Evolutionary conservation across 2,113 vertebrate genomes (phyloP).

Genomic region (Tretioscincus oriximinensis): DNA sequence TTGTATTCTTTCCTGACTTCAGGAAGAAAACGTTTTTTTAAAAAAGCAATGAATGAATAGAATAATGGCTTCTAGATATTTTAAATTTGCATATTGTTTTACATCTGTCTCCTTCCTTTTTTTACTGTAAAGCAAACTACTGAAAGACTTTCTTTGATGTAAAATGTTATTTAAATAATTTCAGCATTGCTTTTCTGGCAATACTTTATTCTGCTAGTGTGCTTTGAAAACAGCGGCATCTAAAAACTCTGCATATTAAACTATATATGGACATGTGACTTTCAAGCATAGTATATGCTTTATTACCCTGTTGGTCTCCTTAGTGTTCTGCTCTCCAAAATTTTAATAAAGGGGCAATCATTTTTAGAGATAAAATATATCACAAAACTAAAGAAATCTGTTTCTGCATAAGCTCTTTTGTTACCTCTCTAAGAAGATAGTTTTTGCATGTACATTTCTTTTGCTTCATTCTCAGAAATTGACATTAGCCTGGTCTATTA

Average conservation of each 20-base stretch:
- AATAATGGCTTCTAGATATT: background rate
- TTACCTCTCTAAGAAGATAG: slow-evolving; percentile 39
- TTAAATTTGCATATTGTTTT: background rate
- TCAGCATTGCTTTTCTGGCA: background rate
- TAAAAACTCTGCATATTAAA: background rate
- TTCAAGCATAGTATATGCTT: slow-evolving; percentile 56
- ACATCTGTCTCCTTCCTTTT: background rate
- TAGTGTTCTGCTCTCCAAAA: slow-evolving; percentile 10
- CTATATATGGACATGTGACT: background rate
- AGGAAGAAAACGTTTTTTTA: background rate
- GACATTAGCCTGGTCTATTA: slow-evolving; percentile 57
- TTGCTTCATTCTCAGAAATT: slow-evolving; percentile 30
- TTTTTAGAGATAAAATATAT: slow-evolving; percentile 38
- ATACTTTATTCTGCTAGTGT: background rate
- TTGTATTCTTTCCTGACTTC: background rate
- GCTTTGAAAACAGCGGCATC: background rate
- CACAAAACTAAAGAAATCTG: slow-evolving; percentile 30
- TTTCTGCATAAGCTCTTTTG: slow-evolving; percentile 48
- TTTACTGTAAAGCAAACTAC: no score
- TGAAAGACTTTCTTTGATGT: background rate
- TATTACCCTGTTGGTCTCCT: slow-evolving; percentile 47
- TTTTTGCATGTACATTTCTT: background rate
- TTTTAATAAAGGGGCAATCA: slow-evolving; percentile 50
- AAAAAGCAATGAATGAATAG: background rate
- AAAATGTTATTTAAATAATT: background rate